Base-by-base conservation (phyloP, 1,140 invertebrate genomes). In the Linepithema humile region DNA sequence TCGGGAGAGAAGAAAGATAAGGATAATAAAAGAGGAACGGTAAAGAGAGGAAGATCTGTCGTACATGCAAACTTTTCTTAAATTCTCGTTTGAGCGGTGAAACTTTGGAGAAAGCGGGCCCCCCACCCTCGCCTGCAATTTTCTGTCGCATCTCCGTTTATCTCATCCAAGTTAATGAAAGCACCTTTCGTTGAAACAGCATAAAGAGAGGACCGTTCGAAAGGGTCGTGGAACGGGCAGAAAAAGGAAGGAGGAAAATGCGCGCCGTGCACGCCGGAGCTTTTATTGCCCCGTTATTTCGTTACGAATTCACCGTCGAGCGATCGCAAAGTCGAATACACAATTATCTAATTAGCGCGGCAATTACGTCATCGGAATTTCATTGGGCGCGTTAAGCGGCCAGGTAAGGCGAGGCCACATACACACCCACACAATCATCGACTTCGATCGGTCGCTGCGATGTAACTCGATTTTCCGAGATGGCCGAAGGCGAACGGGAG, bases 331-430 rank as follows among this genome's bases (percentile, higher is more conserved):
- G 78, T 85, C 84, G 84, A 85, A 82, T 82, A 82, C 84, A 65
- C 84, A 83, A 85, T 83, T 85, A 85, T 85, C 77, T 85, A 85
- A 85, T 85, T 85, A 83, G 77, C 67, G 45, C 23, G 65, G 84
- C 78, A 85, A 85, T 85, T 85, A 85, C 84, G 78, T 85, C 84
- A 82, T 85, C 80, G 84, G 84, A 85, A 85, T 85, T 82, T 73
- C 84, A 83, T 85, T 85, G 67, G 67, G 77, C 67, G 83, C 57
- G 64, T 82, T 85, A 85, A 85, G 59, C 64, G 65, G 53, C 59
- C 29, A 80, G n/a, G 74, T 83, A 84, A 78, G 82, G 53, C 74
- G 45, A 53, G 48, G 62, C 17, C 23, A 48, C 35, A 38, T 6
- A 77, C 38, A 72, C 17, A 55, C 23, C 20, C 9, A 55, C 48